These are phyloP conservation scores for Kuschelorhynchus macadamiae DNA, from an alignment of 2,888 invertebrate species.

Conservation along the genomic window DNA sequence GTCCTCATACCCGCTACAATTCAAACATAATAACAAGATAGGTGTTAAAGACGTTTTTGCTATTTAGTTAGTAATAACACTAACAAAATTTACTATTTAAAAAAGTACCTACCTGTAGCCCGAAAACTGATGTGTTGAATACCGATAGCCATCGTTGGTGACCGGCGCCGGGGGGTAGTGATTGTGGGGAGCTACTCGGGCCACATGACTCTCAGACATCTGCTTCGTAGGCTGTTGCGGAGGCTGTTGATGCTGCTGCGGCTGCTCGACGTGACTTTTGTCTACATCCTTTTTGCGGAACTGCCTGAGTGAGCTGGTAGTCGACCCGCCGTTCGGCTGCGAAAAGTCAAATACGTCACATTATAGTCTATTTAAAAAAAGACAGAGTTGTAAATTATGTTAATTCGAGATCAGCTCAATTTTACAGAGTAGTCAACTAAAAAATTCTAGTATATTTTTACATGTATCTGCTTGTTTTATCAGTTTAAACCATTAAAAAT, in stretches of 20 bases:
- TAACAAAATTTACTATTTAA: too few species aligned
- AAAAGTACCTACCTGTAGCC: conserved; percentile 60
- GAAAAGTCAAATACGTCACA: conserved; percentile 22
- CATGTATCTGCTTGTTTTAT: too few species aligned
- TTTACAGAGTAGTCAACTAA: too few species aligned
- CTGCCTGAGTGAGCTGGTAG: conserved; percentile 64
- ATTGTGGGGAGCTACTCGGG: conserved; percentile 66
- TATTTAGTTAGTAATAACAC: too few species aligned
- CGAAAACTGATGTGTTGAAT: conserved; percentile 58
- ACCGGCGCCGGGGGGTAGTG: conserved; percentile 63
- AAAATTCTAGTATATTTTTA: too few species aligned
- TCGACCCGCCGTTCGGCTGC: conserved; percentile 58
- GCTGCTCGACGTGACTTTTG: conserved; percentile 48
- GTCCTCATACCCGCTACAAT: too few species aligned
- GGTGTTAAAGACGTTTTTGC: too few species aligned
- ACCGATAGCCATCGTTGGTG: conserved; percentile 60
- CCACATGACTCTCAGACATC: conserved; percentile 62
- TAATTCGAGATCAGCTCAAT: too few species aligned
- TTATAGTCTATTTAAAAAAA: background rate
- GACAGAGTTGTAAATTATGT: too few species aligned
- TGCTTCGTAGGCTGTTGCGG: conserved; percentile 22
- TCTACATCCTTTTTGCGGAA: conserved; percentile 66
- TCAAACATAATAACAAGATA: too few species aligned
- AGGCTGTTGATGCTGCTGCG: too few species aligned
- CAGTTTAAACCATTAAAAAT: too few species aligned